phyloP scores from a whole-genome alignment of 2,888 invertebrate genomes.

The Tipula confusa region DNA sequence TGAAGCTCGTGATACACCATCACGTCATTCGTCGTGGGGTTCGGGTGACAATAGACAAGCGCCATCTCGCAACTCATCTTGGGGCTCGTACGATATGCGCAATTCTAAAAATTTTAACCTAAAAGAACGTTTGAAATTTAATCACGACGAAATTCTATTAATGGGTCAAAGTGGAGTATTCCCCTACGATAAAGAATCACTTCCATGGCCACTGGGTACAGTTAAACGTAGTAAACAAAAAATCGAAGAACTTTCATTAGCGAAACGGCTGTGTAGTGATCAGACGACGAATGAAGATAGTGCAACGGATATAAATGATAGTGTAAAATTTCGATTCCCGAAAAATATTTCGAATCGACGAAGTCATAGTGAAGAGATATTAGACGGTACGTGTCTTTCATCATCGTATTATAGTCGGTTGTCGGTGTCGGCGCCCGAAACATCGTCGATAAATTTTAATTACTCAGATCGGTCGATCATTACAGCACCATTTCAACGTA shows the following conservation, averaged over 20 bases:
- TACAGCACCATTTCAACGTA: neutral
- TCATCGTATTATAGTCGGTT: slow-evolving; percentile 51
- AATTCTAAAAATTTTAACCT: neutral
- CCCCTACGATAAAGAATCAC: slow-evolving; percentile 57
- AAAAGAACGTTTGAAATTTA: neutral
- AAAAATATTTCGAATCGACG: slow-evolving; percentile 36
- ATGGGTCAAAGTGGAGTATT: slow-evolving; percentile 50
- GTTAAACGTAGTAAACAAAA: slow-evolving; percentile 67
- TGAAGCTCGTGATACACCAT: slow-evolving; percentile 57
- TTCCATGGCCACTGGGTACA: slow-evolving; percentile 64
- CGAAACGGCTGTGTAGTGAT: slow-evolving; percentile 46
- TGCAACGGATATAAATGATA: slow-evolving; percentile 33
- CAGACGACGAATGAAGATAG: slow-evolving; percentile 36
- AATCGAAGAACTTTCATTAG: slow-evolving; percentile 54
- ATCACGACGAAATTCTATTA: slow-evolving; percentile 1
- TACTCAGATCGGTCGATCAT: neutral
- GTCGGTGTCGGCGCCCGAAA: slow-evolving; percentile 61
- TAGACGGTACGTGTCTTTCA: slow-evolving; percentile 45
- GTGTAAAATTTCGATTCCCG: slow-evolving; percentile 32
- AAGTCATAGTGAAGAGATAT: slow-evolving; percentile 49
- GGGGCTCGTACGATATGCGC: slow-evolving; percentile 66
- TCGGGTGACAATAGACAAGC: slow-evolving; percentile 64
- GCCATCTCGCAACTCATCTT: slow-evolving; percentile 65
- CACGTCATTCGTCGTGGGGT: slow-evolving; percentile 78
- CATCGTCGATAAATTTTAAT: slow-evolving; percentile 49